Conservation (phyloP, 2,113 vertebrate genomes). For the Xerus inauris region DNA sequence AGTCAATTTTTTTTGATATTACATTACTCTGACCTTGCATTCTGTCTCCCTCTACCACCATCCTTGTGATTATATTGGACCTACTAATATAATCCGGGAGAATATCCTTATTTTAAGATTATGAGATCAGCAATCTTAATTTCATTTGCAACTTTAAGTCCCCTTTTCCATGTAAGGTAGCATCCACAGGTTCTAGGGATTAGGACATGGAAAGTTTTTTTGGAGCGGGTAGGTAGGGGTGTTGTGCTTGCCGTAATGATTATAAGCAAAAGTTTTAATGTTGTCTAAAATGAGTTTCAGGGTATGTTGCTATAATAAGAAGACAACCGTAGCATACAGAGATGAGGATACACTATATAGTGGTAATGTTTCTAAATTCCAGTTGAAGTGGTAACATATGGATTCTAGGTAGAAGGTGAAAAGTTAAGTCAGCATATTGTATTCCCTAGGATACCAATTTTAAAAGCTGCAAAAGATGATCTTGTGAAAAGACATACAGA, state of each 20-base stretch:
- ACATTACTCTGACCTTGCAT: neutral
- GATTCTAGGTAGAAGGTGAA: neutral
- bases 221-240: neutral
- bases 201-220: neutral
- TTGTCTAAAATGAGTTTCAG: neutral
- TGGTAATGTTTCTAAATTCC: neutral
- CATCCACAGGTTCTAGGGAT: neutral
- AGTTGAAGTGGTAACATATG: neutral
- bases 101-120: neutral
- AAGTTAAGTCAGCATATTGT: neutral
- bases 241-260: neutral
- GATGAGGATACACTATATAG: neutral
- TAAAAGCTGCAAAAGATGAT: neutral
- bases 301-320: neutral
- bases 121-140: neutral
- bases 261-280: neutral
- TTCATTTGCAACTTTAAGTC: neutral
- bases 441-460: neutral
- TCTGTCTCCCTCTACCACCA: neutral
- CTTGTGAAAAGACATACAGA: neutral
- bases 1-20: neutral
- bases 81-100: neutral
- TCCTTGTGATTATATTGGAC: neutral
- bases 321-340: neutral
- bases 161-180: neutral